Evolutionary conservation across 2,888 invertebrate species (phyloP), one percentile per base, ranked within the genome.

Genomic region (Sarcophaga variegata): DNA sequence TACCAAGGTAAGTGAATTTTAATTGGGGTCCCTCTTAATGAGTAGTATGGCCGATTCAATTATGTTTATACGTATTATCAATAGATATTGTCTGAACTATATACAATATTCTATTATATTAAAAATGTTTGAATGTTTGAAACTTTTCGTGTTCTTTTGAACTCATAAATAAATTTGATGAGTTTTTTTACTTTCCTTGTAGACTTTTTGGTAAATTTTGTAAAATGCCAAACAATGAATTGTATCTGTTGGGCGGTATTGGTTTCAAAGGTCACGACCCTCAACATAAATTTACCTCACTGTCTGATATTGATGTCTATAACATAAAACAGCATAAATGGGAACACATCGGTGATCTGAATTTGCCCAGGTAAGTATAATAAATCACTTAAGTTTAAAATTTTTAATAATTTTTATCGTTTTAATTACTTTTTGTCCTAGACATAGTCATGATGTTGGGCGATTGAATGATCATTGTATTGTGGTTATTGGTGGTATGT

Each of bases 221-320:
- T 89, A 92, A 94, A 12, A 94, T 95, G 94, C 94, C 95, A 81
- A 95, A 95, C 90, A 94, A 77, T 3, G 88, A 94, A 85, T 91
- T 96, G 66, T 96, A 95, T 90, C 92, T 96, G 59, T 94, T 96
- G 81, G 96, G 96, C 0, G 96, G 96, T 3, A 96, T 96, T 62
- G 89, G 89, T 93, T 93, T 64, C 91, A 93, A 89, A 59, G 60
- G 79, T 3, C 20, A 76, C 62, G 60, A 81, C 3, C 12, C 70
- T 11, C 80, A 88, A 10, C 81, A 86, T 63, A 78, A 87, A 25
- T 88, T 89, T 59, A 85, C 82, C 45, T 91, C 91, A 49, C 70
- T 91, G 2, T 14, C 89, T n/a, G 90, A 90, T 8, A 83, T 91
- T 54, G 91, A 91, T 54, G 79, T 80, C 27, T 90, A 89, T 67